phyloP scores from a whole-genome alignment of 2,113 vertebrate species.

The Clarias batrachus region DNA sequence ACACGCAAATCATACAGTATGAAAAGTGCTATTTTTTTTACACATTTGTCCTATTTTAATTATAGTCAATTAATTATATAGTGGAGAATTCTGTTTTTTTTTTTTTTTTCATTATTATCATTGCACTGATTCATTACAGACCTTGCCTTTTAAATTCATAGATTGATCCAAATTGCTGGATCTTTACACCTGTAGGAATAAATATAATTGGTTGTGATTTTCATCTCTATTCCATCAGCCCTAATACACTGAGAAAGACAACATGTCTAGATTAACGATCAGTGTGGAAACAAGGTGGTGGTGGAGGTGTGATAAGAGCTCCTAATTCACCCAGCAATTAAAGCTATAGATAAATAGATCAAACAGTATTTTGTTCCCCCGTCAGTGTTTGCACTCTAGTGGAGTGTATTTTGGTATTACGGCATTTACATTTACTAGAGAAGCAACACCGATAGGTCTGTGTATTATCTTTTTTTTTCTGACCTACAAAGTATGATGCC shows the following conservation, averaged over 20 bases:
- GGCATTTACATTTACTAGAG: background rate
- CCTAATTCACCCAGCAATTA: constrained; percentile 8
- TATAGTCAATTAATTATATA: background rate
- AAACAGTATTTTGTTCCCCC: background rate
- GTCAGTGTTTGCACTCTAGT: background rate
- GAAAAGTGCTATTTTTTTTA: background rate
- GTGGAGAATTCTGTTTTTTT: too few relatives aligned
- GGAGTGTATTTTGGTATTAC: background rate
- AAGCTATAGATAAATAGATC: constrained; percentile 4
- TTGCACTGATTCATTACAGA: background rate
- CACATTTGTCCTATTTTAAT: background rate
- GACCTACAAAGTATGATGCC: constrained; percentile 6
- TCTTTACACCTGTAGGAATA: background rate
- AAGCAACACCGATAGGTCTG: background rate
- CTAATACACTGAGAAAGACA: background rate
- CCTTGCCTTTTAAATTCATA: background rate
- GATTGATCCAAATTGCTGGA: background rate
- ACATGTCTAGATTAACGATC: constrained; percentile 1
- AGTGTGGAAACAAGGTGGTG: background rate
- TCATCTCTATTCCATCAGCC: background rate
- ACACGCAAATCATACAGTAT: background rate
- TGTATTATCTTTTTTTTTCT: background rate
- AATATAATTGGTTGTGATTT: background rate
- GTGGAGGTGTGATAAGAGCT: background rate
- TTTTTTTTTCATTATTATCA: background rate